phyloP scores from a whole-genome alignment of 1,140 invertebrate species.

The Whitmania pigra region DNA sequence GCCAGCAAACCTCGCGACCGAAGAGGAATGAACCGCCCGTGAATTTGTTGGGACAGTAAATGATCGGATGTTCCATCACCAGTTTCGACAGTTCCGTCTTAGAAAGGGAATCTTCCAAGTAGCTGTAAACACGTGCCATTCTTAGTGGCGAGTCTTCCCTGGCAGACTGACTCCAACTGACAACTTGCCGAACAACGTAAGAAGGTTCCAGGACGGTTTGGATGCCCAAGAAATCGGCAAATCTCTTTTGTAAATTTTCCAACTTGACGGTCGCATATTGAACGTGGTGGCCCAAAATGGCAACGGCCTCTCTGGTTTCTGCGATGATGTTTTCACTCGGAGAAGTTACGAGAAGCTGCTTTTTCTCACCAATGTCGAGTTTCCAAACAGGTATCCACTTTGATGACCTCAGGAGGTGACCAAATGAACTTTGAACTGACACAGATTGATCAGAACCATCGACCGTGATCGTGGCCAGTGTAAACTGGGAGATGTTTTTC shows the following conservation, averaged over 20 bases:
- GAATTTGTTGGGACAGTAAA: background rate
- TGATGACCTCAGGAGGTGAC: no score
- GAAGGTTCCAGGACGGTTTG: background rate
- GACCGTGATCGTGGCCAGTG: background rate
- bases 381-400: background rate
- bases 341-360: background rate
- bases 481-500: background rate
- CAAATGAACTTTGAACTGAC: background rate
- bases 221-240: background rate
- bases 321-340: background rate
- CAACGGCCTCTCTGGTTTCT: background rate
- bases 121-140: background rate
- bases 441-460: background rate
- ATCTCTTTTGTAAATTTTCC: background rate
- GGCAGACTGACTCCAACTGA: background rate
- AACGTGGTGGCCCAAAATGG: background rate
- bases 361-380: background rate
- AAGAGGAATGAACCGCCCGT: slow-evolving; percentile 30
- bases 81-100: background rate
- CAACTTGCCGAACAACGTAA: background rate
- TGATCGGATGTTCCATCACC: background rate
- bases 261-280: background rate
- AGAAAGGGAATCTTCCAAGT: background rate
- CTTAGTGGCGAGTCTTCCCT: background rate
- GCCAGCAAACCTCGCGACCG: slow-evolving; percentile 34